Percentiles rank a stretch among this genome's conserved stretches.
These are phyloP conservation scores for Macrosiphum euphorbiae DNA, from an alignment of 2,888 invertebrate species.

Conservation along the genomic window DNA sequence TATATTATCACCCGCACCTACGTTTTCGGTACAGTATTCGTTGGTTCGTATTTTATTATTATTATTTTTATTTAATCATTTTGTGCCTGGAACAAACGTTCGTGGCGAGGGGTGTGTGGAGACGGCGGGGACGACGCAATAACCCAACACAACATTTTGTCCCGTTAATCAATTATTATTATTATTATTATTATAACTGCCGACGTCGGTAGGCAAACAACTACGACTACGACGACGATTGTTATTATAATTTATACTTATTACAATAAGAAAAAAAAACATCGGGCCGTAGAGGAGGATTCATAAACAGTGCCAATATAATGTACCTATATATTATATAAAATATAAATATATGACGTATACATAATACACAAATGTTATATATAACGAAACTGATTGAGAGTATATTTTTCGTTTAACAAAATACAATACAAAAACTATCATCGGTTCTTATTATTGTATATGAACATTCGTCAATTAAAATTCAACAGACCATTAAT, in stretches of 20 bases:
- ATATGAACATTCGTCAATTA: background rate
- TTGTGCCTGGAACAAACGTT: slow-evolving; percentile 5
- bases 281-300: background rate
- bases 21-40: background rate
- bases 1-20: background rate
- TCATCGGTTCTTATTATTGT: background rate
- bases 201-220: background rate
- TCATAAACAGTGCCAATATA: background rate
- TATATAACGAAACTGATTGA: background rate
- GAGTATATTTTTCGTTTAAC: background rate
- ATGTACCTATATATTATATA: background rate
- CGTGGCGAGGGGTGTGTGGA: background rate
- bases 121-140: background rate
- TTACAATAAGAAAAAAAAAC: background rate
- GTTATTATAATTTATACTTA: background rate
- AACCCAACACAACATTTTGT: background rate
- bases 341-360: no score
- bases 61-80: slow-evolving; percentile 37
- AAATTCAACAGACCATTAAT: background rate
- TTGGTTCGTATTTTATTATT: slow-evolving; percentile 11
- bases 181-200: background rate
- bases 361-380: no score
- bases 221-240: background rate
- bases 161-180: slow-evolving; percentile 46
- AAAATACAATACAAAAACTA: background rate